Evolutionary conservation across 2,888 invertebrate species (phyloP).

Genomic region (Eupithecia centaureata): DNA sequence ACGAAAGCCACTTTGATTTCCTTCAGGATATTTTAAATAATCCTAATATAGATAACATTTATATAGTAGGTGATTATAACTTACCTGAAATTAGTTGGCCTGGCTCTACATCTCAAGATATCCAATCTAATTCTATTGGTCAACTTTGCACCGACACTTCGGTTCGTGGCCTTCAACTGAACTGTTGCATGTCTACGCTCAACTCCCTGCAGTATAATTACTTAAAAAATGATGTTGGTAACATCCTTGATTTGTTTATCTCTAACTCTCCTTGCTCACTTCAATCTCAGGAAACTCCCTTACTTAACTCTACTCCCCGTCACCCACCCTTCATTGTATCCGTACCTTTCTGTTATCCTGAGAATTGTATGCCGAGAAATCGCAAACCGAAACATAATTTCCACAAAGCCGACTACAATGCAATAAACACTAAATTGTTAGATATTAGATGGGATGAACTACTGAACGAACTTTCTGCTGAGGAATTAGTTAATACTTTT

Average conservation of each 20-base stretch:
- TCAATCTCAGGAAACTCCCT: background rate
- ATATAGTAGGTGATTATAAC: constrained; percentile 6
- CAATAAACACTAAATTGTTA: background rate
- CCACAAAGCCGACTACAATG: constrained; percentile 1
- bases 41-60: background rate
- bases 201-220: background rate
- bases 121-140: background rate
- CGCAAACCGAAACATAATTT: constrained; percentile 1
- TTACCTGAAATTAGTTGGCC: background rate
- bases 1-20: constrained; percentile 3
- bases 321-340: background rate
- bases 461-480: background rate
- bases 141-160: background rate
- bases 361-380: background rate
- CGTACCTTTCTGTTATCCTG: background rate
- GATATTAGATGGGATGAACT: background rate
- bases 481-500: background rate
- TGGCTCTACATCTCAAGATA: background rate
- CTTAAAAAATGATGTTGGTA: background rate
- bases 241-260: constrained; percentile 9
- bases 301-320: background rate
- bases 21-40: background rate
- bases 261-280: constrained; percentile 4
- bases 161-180: background rate
- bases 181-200: background rate